Percentiles rank a stretch among this genome's conserved stretches.
Conservation (phyloP, 2,888 invertebrate species). For the Cryptosula pallasiana region DNA sequence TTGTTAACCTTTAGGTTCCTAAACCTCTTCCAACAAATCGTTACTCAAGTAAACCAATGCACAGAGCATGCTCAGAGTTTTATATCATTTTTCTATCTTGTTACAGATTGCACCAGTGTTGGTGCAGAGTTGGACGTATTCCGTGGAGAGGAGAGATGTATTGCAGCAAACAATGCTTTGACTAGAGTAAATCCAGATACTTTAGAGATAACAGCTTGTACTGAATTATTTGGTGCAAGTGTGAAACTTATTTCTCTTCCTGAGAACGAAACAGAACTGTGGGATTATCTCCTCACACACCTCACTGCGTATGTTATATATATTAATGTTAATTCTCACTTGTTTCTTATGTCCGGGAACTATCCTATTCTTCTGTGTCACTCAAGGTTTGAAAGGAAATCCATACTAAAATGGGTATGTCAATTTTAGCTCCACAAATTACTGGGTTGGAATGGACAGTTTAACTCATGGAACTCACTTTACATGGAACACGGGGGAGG, state of each 20-base stretch:
- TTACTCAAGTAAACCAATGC: too few species aligned
- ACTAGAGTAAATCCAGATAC: not conserved
- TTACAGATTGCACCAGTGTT: not conserved
- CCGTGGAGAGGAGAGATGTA: not conserved
- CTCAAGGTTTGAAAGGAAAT: too few species aligned
- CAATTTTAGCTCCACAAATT: conserved; percentile 7
- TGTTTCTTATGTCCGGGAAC: too few species aligned
- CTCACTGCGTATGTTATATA: not conserved
- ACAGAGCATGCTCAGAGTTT: too few species aligned
- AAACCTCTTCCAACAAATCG: too few species aligned
- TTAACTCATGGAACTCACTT: not conserved
- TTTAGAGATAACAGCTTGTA: not conserved
- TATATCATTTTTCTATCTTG: too few species aligned
- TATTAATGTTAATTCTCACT: too few species aligned
- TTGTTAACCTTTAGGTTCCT: too few species aligned
- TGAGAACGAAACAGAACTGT: not conserved
- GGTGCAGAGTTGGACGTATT: conserved; percentile 6
- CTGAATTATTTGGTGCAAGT: conserved; percentile 4
- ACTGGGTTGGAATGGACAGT: conserved; percentile 9
- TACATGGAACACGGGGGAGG: not conserved
- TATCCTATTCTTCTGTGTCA: too few species aligned
- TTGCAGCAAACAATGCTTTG: not conserved
- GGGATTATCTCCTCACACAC: not conserved
- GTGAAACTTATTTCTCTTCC: not conserved
- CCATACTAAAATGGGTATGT: too few species aligned